phyloP scores from a whole-genome alignment of 2,113 vertebrate species.

The Spea bombifrons region DNA sequence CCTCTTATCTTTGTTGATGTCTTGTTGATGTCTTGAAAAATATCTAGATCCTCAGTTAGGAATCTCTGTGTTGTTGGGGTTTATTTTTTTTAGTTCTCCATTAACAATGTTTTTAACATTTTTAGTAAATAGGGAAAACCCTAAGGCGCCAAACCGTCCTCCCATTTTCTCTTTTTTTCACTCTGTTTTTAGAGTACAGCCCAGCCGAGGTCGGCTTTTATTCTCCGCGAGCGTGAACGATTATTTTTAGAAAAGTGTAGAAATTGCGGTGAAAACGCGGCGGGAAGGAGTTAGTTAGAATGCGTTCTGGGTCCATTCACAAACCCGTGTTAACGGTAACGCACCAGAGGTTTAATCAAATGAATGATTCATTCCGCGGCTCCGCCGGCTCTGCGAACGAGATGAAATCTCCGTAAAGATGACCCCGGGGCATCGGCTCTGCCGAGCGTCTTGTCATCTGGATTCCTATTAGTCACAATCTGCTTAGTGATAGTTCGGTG shows the following conservation, averaged over 20 bases:
- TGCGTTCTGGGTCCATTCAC: neutral
- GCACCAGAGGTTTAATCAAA: neutral
- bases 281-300: neutral
- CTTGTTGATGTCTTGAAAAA: too few species aligned
- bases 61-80: too few species aligned
- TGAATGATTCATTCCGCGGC: neutral
- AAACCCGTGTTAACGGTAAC: neutral
- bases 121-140: too few species aligned
- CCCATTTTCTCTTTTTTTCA: too few species aligned
- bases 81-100: too few species aligned
- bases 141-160: too few species aligned
- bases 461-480: constrained; percentile 36
- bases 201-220: too few species aligned
- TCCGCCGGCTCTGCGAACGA: neutral
- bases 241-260: neutral
- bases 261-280: neutral
- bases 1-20: too few species aligned
- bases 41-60: too few species aligned
- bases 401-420: constrained; percentile 2
- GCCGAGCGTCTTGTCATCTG: constrained; percentile 25
- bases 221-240: neutral
- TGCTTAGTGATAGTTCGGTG: constrained; percentile 29
- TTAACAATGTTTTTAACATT: too few species aligned
- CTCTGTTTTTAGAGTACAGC: too few species aligned
- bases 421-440: neutral